These are phyloP conservation scores for Synergus laeviventris DNA, from an alignment of 2,888 invertebrate genomes.

Conservation along the genomic window DNA sequence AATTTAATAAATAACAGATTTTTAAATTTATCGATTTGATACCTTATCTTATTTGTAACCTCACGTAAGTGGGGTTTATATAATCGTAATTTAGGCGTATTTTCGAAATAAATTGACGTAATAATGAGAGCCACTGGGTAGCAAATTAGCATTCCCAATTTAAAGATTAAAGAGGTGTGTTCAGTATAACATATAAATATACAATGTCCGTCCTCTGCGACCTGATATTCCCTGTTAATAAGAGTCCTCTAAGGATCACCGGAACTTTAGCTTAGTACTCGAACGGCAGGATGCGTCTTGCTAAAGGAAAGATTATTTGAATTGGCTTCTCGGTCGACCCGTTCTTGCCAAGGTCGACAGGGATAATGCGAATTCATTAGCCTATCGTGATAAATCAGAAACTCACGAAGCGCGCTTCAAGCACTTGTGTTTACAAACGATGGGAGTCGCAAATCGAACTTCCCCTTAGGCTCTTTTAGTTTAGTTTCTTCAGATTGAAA, in stretches of 20 bases:
- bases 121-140: too few relatives aligned
- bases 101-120: too few relatives aligned
- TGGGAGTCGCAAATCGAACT: constrained; percentile 23
- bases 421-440: constrained; percentile 14
- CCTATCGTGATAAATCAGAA: constrained; percentile 36
- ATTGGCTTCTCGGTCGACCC: constrained; percentile 38
- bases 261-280: constrained; percentile 51
- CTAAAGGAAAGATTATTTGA: constrained; percentile 18
- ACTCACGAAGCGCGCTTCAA: constrained; percentile 11
- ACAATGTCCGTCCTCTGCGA: too few relatives aligned
- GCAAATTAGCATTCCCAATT: too few relatives aligned
- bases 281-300: not conserved
- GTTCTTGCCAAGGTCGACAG: constrained; percentile 49
- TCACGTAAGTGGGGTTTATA: too few relatives aligned
- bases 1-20: not conserved
- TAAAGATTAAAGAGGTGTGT: too few relatives aligned
- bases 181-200: too few relatives aligned
- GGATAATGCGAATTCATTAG: constrained; percentile 48
- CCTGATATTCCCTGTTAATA: constrained; percentile 46
- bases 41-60: too few relatives aligned
- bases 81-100: too few relatives aligned
- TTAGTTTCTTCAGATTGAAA: constrained; percentile 6
- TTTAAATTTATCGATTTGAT: not conserved
- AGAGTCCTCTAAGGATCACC: constrained; percentile 58
- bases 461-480: not conserved